A percentile compares a stretch with the other conserved stretches of the same genome.
Evolutionary conservation across 1,140 invertebrate species (phyloP).

Genomic region (Triops cancriformis): DNA sequence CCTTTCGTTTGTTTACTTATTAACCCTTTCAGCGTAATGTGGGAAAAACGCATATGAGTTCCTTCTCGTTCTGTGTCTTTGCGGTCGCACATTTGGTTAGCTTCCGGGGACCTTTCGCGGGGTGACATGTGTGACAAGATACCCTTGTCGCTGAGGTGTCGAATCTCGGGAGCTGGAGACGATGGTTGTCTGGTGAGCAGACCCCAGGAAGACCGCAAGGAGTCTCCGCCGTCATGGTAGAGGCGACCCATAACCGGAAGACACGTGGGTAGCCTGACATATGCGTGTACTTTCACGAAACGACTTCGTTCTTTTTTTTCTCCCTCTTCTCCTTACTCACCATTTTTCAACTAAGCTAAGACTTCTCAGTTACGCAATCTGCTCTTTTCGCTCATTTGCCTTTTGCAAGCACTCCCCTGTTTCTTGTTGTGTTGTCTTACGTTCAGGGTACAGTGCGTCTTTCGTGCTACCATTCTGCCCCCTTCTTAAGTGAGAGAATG

Average conservation of each 20-base stretch:
- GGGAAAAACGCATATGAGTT: not conserved
- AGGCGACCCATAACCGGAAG: not conserved
- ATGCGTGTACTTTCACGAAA: not conserved
- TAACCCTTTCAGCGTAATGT: not conserved
- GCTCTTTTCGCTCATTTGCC: too few species aligned
- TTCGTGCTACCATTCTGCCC: too few species aligned
- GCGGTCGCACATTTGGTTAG: not conserved
- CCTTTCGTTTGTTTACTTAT: not conserved
- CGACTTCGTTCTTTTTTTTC: not conserved
- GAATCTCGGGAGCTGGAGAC: not conserved
- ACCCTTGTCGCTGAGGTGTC: not conserved
- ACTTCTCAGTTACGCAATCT: too few species aligned
- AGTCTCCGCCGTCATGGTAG: not conserved
- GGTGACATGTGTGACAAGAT: constrained; percentile 4
- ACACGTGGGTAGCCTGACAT: not conserved
- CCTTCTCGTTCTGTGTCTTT: not conserved
- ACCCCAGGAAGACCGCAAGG: not conserved
- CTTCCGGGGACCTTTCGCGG: not conserved
- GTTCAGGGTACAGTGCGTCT: too few species aligned
- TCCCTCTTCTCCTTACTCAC: not conserved
- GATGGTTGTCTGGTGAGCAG: constrained; percentile 3
- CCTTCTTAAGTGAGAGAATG: too few species aligned
- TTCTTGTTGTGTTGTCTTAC: too few species aligned
- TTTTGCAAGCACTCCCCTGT: too few species aligned
- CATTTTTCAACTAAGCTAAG: not conserved